phyloP scores from a whole-genome alignment of 2,888 invertebrate species.

The Cecidostiba fungosa region DNA sequence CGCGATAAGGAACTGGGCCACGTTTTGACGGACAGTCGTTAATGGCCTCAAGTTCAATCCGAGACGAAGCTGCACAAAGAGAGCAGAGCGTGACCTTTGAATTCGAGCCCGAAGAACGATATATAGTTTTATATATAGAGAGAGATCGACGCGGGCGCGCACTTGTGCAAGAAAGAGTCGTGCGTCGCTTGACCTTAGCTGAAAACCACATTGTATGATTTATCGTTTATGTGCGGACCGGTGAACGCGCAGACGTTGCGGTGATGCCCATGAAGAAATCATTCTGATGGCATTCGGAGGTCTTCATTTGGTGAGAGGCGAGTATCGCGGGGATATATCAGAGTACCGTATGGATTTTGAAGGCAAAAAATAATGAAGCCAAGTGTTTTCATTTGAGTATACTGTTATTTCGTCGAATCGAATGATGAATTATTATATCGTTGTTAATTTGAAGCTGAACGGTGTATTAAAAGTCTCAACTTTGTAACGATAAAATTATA shows the following conservation, averaged over 20 bases:
- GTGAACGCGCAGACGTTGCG: slow-evolving; percentile 26
- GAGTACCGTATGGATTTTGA: neutral
- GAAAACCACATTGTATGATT: slow-evolving; percentile 60
- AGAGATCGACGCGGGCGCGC: neutral
- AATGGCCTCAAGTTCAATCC: slow-evolving; percentile 45
- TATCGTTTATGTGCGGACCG: slow-evolving; percentile 29
- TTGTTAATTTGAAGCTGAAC: too few relatives aligned
- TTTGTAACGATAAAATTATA: too few relatives aligned
- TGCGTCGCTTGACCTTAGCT: slow-evolving; percentile 29
- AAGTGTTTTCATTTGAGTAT: too few relatives aligned
- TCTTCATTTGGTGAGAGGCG: slow-evolving; percentile 49
- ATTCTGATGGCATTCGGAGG: slow-evolving; percentile 26
- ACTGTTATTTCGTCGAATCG: neutral
- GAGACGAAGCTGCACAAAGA: slow-evolving; percentile 33
- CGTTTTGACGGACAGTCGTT: slow-evolving; percentile 50
- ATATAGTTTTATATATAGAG: too few relatives aligned
- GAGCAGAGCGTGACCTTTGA: slow-evolving; percentile 43
- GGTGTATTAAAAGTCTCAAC: too few relatives aligned
- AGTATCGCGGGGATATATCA: neutral
- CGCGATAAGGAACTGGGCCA: slow-evolving; percentile 56
- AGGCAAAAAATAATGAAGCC: neutral
- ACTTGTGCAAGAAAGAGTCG: neutral
- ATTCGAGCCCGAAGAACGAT: neutral
- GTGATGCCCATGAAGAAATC: slow-evolving; percentile 48
- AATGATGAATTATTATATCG: neutral